A percentile compares a stretch with the other conserved stretches of the same genome.
Evolutionary conservation across 2,888 invertebrate genomes (phyloP).

Genomic region (Gnatocerus cornutus): DNA sequence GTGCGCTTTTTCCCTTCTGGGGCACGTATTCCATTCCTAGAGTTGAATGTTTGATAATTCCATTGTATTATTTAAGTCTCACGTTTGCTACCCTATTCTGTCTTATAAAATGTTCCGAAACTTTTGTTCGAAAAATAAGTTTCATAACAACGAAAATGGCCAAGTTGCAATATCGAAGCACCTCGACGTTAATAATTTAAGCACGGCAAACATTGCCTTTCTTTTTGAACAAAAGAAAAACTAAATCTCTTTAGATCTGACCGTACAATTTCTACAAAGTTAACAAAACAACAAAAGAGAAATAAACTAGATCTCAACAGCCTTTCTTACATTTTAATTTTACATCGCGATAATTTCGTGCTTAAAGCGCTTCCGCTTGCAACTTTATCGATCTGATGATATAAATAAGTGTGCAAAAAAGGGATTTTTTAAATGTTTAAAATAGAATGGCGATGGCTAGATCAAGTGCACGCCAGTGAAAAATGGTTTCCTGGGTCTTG

Average conservation of each 20-base stretch:
- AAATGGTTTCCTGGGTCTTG: constrained; percentile 33
- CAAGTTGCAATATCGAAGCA: constrained; percentile 42
- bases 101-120: constrained; percentile 43
- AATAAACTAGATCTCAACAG: too few relatives aligned
- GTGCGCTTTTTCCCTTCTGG: constrained; percentile 49
- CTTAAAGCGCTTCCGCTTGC: constrained; percentile 1
- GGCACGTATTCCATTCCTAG: constrained; percentile 55
- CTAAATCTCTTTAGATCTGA: constrained; percentile 12
- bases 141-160: constrained; percentile 40
- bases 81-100: constrained; percentile 49
- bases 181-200: constrained; percentile 37
- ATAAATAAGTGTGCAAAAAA: constrained; percentile 18
- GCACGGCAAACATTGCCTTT: constrained; percentile 19
- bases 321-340: constrained; percentile 2
- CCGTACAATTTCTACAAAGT: constrained; percentile 5
- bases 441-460: constrained; percentile 10
- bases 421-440: constrained; percentile 10
- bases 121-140: constrained; percentile 43
- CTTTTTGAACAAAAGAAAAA: constrained; percentile 15
- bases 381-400: constrained; percentile 20
- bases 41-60: constrained; percentile 53
- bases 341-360: constrained; percentile 11
- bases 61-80: constrained; percentile 52
- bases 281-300: constrained; percentile 3
- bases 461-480: constrained; percentile 18